phyloP scores from a whole-genome alignment of 2,113 vertebrate genomes.

The Proterorhinus semilunaris region DNA sequence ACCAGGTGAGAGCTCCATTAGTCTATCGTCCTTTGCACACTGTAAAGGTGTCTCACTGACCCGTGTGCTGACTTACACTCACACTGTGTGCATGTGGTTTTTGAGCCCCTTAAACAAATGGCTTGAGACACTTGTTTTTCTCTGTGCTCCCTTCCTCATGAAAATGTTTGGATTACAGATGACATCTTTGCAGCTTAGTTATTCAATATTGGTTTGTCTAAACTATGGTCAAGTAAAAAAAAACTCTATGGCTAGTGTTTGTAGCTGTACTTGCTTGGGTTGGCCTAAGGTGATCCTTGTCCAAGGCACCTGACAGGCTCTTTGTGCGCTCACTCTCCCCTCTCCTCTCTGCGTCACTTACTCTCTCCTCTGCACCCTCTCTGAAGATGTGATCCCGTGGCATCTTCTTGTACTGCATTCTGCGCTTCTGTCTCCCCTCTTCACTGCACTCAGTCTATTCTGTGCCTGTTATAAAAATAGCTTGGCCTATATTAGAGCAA shows the following conservation, averaged over 20 bases:
- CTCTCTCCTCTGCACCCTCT: not conserved
- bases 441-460: constrained; percentile 57
- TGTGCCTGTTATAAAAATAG: constrained; percentile 78
- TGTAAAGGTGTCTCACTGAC: too few species aligned
- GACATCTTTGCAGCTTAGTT: too few species aligned
- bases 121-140: too few species aligned
- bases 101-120: too few species aligned
- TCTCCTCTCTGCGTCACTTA: not conserved
- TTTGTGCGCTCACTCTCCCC: not conserved
- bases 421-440: constrained; percentile 59
- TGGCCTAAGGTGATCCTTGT: not conserved
- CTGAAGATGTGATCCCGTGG: constrained; percentile 1
- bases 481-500: constrained; percentile 79
- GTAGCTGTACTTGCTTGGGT: not conserved
- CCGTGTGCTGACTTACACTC: too few species aligned
- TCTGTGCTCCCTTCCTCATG: too few species aligned
- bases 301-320: not conserved
- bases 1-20: too few species aligned
- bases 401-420: constrained; percentile 50
- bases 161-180: too few species aligned
- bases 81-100: too few species aligned
- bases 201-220: too few species aligned
- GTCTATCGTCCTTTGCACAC: too few species aligned
- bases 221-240: too few species aligned
- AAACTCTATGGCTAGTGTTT: not conserved